Percentiles rank a stretch among this genome's conserved stretches.
Evolutionary conservation across 2,113 vertebrate species (phyloP).

Genomic region (Stictonetta naevosa): DNA sequence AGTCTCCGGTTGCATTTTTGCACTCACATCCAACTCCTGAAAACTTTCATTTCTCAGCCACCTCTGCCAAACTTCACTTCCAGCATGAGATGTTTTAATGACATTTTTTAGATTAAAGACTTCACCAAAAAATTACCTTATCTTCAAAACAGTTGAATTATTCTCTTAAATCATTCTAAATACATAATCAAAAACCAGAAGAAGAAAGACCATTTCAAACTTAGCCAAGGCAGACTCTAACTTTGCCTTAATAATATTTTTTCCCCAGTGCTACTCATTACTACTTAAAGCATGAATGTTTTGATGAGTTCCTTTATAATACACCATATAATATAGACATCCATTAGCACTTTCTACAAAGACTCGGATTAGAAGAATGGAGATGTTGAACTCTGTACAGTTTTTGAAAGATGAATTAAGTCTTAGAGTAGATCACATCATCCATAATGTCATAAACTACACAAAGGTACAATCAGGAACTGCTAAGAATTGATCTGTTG

Average conservation of each 20-base stretch:
- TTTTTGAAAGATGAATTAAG: neutral
- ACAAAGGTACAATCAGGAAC: neutral
- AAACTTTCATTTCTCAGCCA: neutral
- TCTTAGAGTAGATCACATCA: neutral
- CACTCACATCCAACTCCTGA: neutral
- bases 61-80: neutral
- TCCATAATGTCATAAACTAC: neutral
- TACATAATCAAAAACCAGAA: no score
- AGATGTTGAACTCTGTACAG: neutral
- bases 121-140: neutral
- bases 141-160: neutral
- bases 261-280: neutral
- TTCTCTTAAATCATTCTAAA: neutral
- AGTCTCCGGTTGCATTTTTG: neutral
- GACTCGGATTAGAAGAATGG: neutral
- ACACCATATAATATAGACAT: neutral
- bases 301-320: neutral
- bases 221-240: neutral
- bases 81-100: neutral
- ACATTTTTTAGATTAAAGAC: neutral
- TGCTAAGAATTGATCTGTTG: neutral
- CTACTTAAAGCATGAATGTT: neutral
- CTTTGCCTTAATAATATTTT: neutral
- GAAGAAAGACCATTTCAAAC: neutral
- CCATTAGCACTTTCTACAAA: neutral